These are phyloP conservation scores for Pluvianellus socialis DNA, from an alignment of 2,113 vertebrate genomes.

Conservation along the genomic window DNA sequence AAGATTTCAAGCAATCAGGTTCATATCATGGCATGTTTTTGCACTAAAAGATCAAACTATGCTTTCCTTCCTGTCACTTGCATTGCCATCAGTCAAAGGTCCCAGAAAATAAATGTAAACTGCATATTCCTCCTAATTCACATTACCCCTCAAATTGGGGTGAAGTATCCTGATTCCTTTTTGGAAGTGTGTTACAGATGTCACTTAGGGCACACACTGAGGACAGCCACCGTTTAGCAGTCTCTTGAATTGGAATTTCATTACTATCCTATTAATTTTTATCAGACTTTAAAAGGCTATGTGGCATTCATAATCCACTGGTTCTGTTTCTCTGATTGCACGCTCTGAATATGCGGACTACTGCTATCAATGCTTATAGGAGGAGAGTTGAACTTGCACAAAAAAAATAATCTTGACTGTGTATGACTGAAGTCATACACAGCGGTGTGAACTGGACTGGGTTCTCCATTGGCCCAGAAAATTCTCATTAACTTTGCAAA, in stretches of 20 bases:
- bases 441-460: not conserved
- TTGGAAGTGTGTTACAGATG: not conserved
- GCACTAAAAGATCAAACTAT: not conserved
- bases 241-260: not conserved
- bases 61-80: not conserved
- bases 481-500: not conserved
- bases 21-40: not conserved
- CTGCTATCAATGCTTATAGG: not conserved
- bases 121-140: not conserved
- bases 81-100: not conserved
- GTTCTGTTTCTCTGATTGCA: not conserved
- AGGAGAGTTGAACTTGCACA: not conserved
- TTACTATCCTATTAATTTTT: not conserved
- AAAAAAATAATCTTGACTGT: not conserved
- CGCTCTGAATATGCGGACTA: not conserved
- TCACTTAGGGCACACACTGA: not conserved
- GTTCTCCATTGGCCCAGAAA: not conserved
- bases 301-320: not conserved
- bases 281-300: not conserved
- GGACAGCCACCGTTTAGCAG: not conserved
- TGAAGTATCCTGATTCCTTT: fast-evolving
- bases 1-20: not conserved
- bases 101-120: not conserved
- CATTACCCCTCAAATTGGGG: not conserved
- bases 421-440: not conserved